phyloP scores from a whole-genome alignment of 92 coral and sea anemone species.

The Virgularia gustaviana region DNA sequence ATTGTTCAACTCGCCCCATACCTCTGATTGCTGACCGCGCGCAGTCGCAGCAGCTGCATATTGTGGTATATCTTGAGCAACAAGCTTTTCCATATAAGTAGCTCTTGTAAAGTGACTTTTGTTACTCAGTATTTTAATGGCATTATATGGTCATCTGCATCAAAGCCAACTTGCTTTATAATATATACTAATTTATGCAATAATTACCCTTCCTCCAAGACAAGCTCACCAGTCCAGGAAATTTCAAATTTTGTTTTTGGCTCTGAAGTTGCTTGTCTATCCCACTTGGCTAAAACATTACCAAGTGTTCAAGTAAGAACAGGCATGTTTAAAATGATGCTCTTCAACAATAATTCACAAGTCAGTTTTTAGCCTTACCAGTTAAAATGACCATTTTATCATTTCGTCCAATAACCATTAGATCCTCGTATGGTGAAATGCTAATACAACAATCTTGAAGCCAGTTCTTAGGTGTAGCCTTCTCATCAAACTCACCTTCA shows the following conservation, averaged over 20 bases:
- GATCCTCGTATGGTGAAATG: slow-evolving; percentile 88
- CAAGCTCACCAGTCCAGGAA: slow-evolving; percentile 85
- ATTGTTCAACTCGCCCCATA: too few relatives aligned
- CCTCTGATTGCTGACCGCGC: too few relatives aligned
- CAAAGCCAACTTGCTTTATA: too few relatives aligned
- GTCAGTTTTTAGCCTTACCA: slow-evolving; percentile 46
- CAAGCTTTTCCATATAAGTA: too few relatives aligned
- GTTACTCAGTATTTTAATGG: too few relatives aligned
- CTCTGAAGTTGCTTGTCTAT: slow-evolving; percentile 61
- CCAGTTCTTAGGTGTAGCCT: slow-evolving; percentile 55
- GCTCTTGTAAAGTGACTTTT: too few relatives aligned
- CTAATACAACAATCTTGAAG: slow-evolving; percentile 95
- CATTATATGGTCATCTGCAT: too few relatives aligned
- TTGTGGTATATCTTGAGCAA: too few relatives aligned
- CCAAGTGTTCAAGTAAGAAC: neutral
- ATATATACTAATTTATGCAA: too few relatives aligned
- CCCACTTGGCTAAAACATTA: slow-evolving; percentile 80
- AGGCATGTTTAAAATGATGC: neutral
- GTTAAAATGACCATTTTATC: slow-evolving; percentile 83
- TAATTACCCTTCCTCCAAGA: slow-evolving; percentile 76
- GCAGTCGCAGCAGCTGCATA: too few relatives aligned
- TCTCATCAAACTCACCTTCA: slow-evolving; percentile 40
- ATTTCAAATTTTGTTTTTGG: slow-evolving; percentile 83
- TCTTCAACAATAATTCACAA: neutral
- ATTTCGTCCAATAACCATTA: slow-evolving; percentile 74